phyloP scores from a whole-genome alignment of 2,888 invertebrate species.

The Drosophila barbarae region DNA sequence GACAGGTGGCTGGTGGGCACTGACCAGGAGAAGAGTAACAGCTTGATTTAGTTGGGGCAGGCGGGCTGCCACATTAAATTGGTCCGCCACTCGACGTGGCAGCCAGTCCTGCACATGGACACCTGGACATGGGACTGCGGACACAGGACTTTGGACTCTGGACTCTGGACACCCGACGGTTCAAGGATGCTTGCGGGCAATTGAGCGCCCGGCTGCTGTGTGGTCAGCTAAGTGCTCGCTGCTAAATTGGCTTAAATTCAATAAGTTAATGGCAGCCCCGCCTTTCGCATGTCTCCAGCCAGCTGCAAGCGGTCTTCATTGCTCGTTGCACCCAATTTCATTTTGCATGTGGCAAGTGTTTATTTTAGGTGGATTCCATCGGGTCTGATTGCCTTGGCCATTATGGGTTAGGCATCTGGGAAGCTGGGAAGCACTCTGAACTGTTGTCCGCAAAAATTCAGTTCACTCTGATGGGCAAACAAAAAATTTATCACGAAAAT shows the following conservation, averaged over 20 bases:
- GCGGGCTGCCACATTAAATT: slow-evolving; percentile 68
- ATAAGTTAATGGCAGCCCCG: slow-evolving; percentile 68
- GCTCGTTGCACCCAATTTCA: slow-evolving; percentile 56
- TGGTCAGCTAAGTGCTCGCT: slow-evolving; percentile 59
- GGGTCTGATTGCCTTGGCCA: slow-evolving; percentile 57
- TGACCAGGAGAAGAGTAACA: slow-evolving; percentile 20
- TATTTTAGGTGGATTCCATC: slow-evolving; percentile 40
- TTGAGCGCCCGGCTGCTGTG: slow-evolving; percentile 44
- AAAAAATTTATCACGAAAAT: slow-evolving; percentile 34
- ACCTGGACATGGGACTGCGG: slow-evolving; percentile 8
- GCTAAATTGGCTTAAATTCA: slow-evolving; percentile 71
- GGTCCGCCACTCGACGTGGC: slow-evolving; percentile 61
- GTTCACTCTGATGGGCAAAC: slow-evolving; percentile 13
- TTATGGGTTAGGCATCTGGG: slow-evolving; percentile 23
- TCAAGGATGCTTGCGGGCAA: slow-evolving; percentile 54
- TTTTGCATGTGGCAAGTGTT: slow-evolving; percentile 53
- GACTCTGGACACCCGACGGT: slow-evolving; percentile 9
- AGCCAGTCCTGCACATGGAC: slow-evolving; percentile 22
- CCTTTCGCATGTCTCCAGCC: slow-evolving; percentile 40
- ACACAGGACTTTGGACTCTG: neutral
- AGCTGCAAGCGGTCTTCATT: slow-evolving; percentile 41
- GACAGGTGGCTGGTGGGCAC: slow-evolving; percentile 61
- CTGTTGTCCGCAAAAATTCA: slow-evolving; percentile 22
- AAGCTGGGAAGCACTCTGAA: neutral
- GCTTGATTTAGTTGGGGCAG: slow-evolving; percentile 61